Base-by-base conservation (phyloP, 2,113 vertebrate genomes). In the Hippocampus mohnikei region DNA sequence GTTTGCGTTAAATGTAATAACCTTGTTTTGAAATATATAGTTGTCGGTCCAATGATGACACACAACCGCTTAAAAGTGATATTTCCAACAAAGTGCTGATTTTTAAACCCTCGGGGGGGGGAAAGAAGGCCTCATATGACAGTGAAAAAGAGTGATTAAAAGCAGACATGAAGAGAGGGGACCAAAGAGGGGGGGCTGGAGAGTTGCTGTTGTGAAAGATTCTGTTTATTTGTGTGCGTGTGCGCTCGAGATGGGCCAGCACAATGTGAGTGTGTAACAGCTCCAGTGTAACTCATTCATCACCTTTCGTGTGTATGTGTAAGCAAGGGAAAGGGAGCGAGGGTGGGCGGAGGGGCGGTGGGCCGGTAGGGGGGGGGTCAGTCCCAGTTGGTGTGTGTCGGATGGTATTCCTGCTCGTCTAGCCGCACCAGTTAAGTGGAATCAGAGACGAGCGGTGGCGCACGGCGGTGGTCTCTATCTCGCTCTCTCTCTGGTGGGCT, bases 361-460 rank as follows among this genome's bases (percentile, higher is more conserved):
- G 42, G 12, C 33, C 6, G 5, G 5, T 20, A 20, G 48, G 23
- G 41, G 12, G 37, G 20, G 44, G 72, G 15, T 66, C 42, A 46
- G 25, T 52, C 67, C 10, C 66, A n/a, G 76, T 71, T 60, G 66
- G 78, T 80, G 83, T 85, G 82, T 85, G 85, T 87, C 78, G 76
- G 75, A 72, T 69, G 62, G 82, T 85, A 82, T 84, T 87, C 83
- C 81, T 84, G 80, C 74, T 88, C 48, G 76, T 90, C 84, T 88
- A 70, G 69, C 85, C 88, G 71, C 76, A 81, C 81, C 79, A 79
- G 81, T 85, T 78, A 84, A 89, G 83, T 89, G 82, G 71, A 81
- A 87, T 89, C 87, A 79, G 83, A 88, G 75, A 77, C 79, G 81
- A 82, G 76, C 80, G 73, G 75, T 83, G 83, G 79, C 72, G 80